Evolutionary conservation across 1,140 invertebrate species (phyloP).

Genomic region (Drosophila baimaii): DNA sequence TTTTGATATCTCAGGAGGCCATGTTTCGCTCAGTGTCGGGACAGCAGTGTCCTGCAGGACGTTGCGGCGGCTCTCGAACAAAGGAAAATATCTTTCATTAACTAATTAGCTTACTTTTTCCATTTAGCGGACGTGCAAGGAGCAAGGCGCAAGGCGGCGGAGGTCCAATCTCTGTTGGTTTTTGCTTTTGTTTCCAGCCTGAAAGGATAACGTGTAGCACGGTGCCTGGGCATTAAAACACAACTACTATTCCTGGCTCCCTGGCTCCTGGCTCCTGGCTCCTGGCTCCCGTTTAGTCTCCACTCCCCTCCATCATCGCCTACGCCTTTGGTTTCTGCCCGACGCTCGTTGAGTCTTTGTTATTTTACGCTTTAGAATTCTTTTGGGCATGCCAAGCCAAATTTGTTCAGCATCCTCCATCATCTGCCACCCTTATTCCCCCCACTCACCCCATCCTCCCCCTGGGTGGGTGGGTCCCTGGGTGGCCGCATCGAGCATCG

Average conservation of each 20-base stretch:
- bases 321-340: slow-evolving; percentile 47
- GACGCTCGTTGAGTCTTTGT: slow-evolving; percentile 66
- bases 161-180: slow-evolving; percentile 55
- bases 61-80: slow-evolving; percentile 54
- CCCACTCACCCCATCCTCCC: neutral
- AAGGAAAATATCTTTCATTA: slow-evolving; percentile 82
- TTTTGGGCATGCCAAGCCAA: slow-evolving; percentile 74
- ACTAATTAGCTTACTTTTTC: slow-evolving; percentile 82
- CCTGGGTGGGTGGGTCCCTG: neutral
- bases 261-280: neutral
- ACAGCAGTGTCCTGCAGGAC: slow-evolving; percentile 33
- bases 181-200: slow-evolving; percentile 62
- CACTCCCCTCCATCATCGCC: slow-evolving; percentile 2
- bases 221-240: slow-evolving; percentile 61
- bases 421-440: slow-evolving; percentile 8
- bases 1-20: slow-evolving; percentile 10
- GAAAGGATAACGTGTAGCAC: slow-evolving; percentile 75
- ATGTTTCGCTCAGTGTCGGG: slow-evolving; percentile 21
- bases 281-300: neutral
- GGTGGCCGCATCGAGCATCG: slow-evolving; percentile 1
- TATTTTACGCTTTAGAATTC: slow-evolving; percentile 82
- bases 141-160: neutral
- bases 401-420: slow-evolving; percentile 70
- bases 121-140: slow-evolving; percentile 26
- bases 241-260: slow-evolving; percentile 58